Percentiles rank a stretch among this genome's conserved stretches.
Conservation (phyloP, 2,888 invertebrate genomes). For the Heliconius ethilla region DNA sequence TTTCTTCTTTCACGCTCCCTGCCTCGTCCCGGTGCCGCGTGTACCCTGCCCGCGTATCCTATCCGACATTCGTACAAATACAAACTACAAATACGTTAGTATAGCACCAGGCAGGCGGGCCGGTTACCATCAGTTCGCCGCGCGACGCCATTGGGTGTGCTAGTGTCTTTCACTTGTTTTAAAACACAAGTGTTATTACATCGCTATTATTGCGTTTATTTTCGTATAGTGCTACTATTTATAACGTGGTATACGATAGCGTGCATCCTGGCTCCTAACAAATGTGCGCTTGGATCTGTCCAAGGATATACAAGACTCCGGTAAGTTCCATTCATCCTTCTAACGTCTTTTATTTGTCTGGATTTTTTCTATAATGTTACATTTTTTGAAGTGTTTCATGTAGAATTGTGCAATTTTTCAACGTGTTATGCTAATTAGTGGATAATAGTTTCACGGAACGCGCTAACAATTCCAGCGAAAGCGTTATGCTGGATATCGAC, state of each 20-base stretch:
- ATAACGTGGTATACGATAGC: slow-evolving; percentile 60
- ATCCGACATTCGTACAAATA: slow-evolving; percentile 42
- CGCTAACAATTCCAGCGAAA: slow-evolving; percentile 58
- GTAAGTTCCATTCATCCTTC: slow-evolving; percentile 58
- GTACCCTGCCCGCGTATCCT: slow-evolving; percentile 55
- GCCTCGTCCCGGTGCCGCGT: slow-evolving; percentile 54
- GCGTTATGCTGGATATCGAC: slow-evolving; percentile 53
- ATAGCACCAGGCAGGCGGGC: slow-evolving; percentile 20
- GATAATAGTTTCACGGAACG: slow-evolving; percentile 46
- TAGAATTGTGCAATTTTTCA: slow-evolving; percentile 45
- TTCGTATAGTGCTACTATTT: slow-evolving; percentile 59
- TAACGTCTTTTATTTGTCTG: slow-evolving; percentile 40
- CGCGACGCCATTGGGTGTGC: slow-evolving; percentile 63
- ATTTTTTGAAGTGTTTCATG: slow-evolving; percentile 40
- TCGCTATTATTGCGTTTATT: slow-evolving; percentile 58
- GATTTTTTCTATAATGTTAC: slow-evolving; percentile 28
- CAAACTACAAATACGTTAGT: slow-evolving; percentile 12
- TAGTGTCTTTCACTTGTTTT: slow-evolving; percentile 59
- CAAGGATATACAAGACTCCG: slow-evolving; percentile 72
- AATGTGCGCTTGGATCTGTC: slow-evolving; percentile 66
- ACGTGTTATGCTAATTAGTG: slow-evolving; percentile 52
- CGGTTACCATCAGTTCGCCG: slow-evolving; percentile 59
- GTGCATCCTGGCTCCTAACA: slow-evolving; percentile 59
- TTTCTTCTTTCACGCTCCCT: slow-evolving; percentile 71
- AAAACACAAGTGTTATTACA: slow-evolving; percentile 60